These are phyloP conservation scores for Palythoa caribaeorum DNA, from an alignment of 92 coral and sea anemone species.

Conservation along the genomic window DNA sequence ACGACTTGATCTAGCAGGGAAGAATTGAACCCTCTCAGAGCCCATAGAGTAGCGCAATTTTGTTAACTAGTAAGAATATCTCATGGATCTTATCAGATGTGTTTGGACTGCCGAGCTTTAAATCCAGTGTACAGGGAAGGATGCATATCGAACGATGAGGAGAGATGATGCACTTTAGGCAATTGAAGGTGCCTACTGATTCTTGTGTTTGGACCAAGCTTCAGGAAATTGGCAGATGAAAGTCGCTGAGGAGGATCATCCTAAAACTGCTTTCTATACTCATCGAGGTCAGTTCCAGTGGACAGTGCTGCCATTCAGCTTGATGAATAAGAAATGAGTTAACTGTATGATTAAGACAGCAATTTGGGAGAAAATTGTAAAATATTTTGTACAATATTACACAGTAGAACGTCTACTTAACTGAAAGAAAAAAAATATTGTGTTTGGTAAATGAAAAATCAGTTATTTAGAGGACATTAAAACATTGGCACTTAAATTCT, in stretches of 20 bases:
- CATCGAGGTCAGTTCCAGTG: slow-evolving; percentile 38
- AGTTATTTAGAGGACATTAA: too few relatives aligned
- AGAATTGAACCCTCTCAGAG: slow-evolving; percentile 50
- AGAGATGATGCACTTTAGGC: slow-evolving; percentile 60
- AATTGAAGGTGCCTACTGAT: slow-evolving; percentile 44
- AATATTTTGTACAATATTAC: too few relatives aligned
- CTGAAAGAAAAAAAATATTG: too few relatives aligned
- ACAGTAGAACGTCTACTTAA: too few relatives aligned
- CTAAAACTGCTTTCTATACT: slow-evolving; percentile 12
- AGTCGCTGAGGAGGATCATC: slow-evolving; percentile 35
- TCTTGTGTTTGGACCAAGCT: slow-evolving; percentile 48
- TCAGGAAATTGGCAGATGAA: slow-evolving; percentile 59
- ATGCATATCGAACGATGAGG: slow-evolving; percentile 60
- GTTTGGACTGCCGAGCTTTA: slow-evolving; percentile 55
- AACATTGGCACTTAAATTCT: too few relatives aligned
- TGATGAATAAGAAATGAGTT: slow-evolving; percentile 57
- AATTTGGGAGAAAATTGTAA: too few relatives aligned
- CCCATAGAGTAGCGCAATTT: slow-evolving; percentile 65
- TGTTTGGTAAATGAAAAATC: too few relatives aligned
- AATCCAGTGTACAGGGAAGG: slow-evolving; percentile 59
- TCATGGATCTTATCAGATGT: slow-evolving; percentile 50
- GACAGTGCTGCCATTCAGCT: slow-evolving; percentile 20
- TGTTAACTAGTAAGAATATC: slow-evolving; percentile 43
- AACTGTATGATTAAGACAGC: too few relatives aligned
- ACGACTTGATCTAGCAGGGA: slow-evolving; percentile 30